Evolutionary conservation across 2,113 vertebrate genomes (phyloP), one percentile per base, ranked within the genome.

Genomic region (Phaetusa simplex): DNA sequence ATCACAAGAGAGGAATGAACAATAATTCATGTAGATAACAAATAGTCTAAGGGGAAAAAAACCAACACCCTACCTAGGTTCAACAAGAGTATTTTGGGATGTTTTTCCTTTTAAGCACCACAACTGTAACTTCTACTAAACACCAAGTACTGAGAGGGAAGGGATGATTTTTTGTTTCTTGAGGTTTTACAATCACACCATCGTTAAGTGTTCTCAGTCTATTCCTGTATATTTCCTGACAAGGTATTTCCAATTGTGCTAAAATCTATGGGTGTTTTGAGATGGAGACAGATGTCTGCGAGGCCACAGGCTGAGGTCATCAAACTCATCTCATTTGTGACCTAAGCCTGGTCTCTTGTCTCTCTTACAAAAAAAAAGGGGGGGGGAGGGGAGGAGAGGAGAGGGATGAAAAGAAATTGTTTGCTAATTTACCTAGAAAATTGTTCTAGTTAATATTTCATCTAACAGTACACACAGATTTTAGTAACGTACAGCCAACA

Each of bases 301-400:
- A 89, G 82, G 90, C 93, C 56, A 12, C 2, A 7, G 73, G 89
- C 91, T 94, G 89, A 95, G 93, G 94, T 95, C 95, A 96, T 80
- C 94, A 94, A 91, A 95, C 94, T 97, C 95, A 94, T 89, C 86
- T 95, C 90, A 86, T 93, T 69, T 96, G 90, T 92, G 96, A 96
- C 95, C 92, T 64, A 76, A 40, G 52, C 50, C 66, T 61, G 45
- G 52, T 96, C 80, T 86, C 77, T 52, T 55, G 86, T 56, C 64
- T 65, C 45, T 61, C 62, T 64, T 82, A 23, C 74, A 66, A 89
- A 67, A 27, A 66, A 18, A n/a, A 16, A 27, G 11, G 4, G 7
- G 30, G 3, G 8, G 27, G 8, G 19, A 5, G 3, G 7, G 8
- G 6, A 11, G 14, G 3, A 9, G 9, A 36, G 47, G 49, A 59